Evolutionary conservation across 2,797 vertebrate species (phyloP), one percentile per base, ranked within the genome.

Genomic region (Alca torda): DNA sequence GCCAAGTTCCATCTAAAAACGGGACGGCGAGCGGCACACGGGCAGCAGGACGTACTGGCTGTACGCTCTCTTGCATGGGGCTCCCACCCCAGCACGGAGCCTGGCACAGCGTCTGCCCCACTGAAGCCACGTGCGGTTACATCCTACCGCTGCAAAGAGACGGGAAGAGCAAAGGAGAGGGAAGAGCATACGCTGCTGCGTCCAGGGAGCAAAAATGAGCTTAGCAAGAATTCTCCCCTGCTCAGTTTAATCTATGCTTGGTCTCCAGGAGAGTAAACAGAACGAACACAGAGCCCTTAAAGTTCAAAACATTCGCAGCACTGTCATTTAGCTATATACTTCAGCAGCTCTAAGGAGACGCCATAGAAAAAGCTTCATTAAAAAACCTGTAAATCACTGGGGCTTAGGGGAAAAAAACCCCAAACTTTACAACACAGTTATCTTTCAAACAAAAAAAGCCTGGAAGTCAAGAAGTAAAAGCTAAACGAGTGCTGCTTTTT

Each of bases 11-110:
- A 21, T 11, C 46, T 56, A 11, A 90, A 91, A 85, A 65, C 0
- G 0, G 1, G 25, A 26, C 0, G 2, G 26, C 5, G 75, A 78
- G 70, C 1, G 0, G 56, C 35, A 39, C 1, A 0, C 1, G 9
- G 67, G 56, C 57, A 80, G 64, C 73, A 86, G 39, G 45, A 68
- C 7, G 4, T 23, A 3, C 24, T 5, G 39, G 11, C 57, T 7
- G 23, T 5, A 6, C 0, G 3, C n/a, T 28, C 4, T 64, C 5
- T 51, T 46, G 41, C 26, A 9, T 18, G 30, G 33, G 73, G 33
- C 43, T 79, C 35, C 35, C 25, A 25, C 18, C 8, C 26, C 20
- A 54, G 41, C 79, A 33, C 1, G 0, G 21, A 7, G 6, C 33
- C 75, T 7, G 35, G 30, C 48, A 51, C 2, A 1, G 30, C 0